Conservation (phyloP, 2,888 invertebrate genomes). For the Minunthozetes semirufus region DNA sequence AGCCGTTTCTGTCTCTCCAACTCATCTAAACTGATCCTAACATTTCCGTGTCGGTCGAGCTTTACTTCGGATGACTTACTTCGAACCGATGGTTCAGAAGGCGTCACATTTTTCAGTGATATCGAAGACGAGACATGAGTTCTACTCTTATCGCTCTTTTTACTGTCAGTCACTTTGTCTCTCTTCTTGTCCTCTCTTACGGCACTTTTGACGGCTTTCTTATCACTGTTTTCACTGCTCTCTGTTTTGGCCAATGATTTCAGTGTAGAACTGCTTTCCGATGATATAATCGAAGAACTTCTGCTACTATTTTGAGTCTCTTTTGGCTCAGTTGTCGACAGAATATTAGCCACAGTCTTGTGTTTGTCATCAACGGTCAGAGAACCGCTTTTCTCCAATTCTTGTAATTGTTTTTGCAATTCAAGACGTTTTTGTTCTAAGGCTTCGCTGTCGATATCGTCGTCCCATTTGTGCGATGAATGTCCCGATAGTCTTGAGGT, state of each 20-base stretch:
- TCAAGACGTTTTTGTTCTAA: constrained; percentile 8
- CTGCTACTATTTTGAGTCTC: not conserved
- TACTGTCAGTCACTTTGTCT: not conserved
- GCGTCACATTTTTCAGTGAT: not conserved
- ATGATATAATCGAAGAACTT: constrained; percentile 19
- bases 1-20: constrained; percentile 18
- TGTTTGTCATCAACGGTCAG: not conserved
- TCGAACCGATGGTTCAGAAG: not conserved
- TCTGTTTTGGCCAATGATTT: constrained; percentile 24
- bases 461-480: constrained; percentile 11
- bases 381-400: constrained; percentile 16
- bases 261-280: constrained; percentile 3
- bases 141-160: not conserved
- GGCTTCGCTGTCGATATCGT: constrained; percentile 11
- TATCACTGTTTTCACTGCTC: constrained; percentile 21
- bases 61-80: not conserved
- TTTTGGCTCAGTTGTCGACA: not conserved
- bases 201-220: not conserved
- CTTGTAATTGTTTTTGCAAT: constrained; percentile 11
- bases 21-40: constrained; percentile 28
- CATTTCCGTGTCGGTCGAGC: constrained; percentile 32
- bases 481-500: not conserved
- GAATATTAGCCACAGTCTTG: not conserved
- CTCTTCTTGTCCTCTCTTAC: not conserved
- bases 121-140: constrained; percentile 14